phyloP scores from a whole-genome alignment of 2,888 invertebrate species.

The Cephalotes varians region DNA sequence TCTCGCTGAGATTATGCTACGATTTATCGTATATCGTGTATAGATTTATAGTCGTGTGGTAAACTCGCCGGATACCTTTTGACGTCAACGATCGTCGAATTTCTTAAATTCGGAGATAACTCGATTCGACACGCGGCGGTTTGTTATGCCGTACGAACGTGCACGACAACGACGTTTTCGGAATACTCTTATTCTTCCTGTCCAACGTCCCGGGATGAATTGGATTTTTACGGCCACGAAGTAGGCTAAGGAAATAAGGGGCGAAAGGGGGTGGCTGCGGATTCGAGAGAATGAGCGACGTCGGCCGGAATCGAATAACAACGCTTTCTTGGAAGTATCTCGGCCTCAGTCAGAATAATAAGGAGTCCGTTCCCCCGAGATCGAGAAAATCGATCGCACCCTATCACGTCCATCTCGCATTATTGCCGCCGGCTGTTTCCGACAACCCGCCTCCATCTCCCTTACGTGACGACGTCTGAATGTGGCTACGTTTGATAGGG shows the following conservation, averaged over 20 bases:
- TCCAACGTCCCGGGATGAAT: slow-evolving; percentile 62
- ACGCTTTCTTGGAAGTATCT: slow-evolving; percentile 60
- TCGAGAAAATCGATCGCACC: slow-evolving; percentile 74
- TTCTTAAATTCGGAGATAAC: background rate
- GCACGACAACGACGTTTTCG: slow-evolving; percentile 1
- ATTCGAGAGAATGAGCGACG: slow-evolving; percentile 57
- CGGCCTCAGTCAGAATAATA: slow-evolving; percentile 69
- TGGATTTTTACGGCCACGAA: slow-evolving; percentile 66
- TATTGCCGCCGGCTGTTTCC: slow-evolving; percentile 73
- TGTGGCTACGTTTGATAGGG: slow-evolving; percentile 62
- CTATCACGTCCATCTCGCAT: slow-evolving; percentile 73
- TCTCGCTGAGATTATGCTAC: slow-evolving; percentile 17
- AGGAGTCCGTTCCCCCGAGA: slow-evolving; percentile 66
- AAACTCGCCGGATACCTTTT: background rate
- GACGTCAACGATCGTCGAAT: slow-evolving; percentile 15
- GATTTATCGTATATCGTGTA: slow-evolving; percentile 12
- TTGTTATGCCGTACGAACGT: slow-evolving; percentile 24
- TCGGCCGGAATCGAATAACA: slow-evolving; percentile 71
- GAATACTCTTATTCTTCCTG: slow-evolving; percentile 58
- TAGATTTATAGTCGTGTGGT: slow-evolving; percentile 19
- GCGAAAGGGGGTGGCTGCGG: background rate
- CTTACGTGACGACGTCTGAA: slow-evolving; percentile 56
- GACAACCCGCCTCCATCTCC: slow-evolving; percentile 65
- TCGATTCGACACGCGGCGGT: slow-evolving; percentile 3
- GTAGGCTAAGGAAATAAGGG: slow-evolving; percentile 58